phyloP scores from a whole-genome alignment of 2,888 invertebrate species.

The Ypsolopha sequella region DNA sequence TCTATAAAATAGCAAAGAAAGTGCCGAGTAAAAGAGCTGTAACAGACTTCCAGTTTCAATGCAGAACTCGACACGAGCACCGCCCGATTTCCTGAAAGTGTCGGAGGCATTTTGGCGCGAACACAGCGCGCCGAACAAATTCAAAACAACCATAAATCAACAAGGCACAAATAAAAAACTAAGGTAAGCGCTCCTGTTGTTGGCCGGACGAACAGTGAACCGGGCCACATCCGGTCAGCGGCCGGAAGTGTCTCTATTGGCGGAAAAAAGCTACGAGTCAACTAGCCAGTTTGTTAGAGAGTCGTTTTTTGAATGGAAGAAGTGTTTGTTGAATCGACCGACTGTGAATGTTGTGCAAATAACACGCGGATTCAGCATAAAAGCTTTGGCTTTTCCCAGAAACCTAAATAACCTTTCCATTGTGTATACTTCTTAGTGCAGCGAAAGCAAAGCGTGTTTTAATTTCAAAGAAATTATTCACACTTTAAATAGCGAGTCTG shows the following conservation, averaged over 20 bases:
- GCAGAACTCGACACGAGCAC: no score
- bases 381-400: background rate
- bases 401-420: background rate
- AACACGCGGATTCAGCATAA: background rate
- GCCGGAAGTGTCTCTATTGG: conserved; percentile 57
- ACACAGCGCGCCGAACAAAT: conserved; percentile 36
- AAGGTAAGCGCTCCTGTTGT: conserved; percentile 69
- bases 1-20: background rate
- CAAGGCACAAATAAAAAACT: conserved; percentile 62
- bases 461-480: conserved; percentile 8
- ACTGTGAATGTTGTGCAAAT: conserved; percentile 1
- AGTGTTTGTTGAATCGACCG: conserved; percentile 9
- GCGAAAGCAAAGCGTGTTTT: conserved; percentile 5
- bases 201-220: conserved; percentile 35
- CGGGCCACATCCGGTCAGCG: conserved; percentile 49
- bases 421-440: background rate
- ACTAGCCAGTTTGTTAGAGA: conserved; percentile 49
- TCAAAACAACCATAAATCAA: conserved; percentile 67
- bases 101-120: conserved; percentile 52
- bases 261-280: conserved; percentile 56
- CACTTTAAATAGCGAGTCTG: background rate
- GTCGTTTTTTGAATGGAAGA: conserved; percentile 44
- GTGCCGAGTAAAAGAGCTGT: background rate
- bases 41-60: background rate
- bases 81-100: conserved; percentile 31